A percentile compares a stretch with the other conserved stretches of the same genome.
These are phyloP conservation scores for Hesperophylax magnus DNA, from an alignment of 1,140 invertebrate genomes.

Conservation along the genomic window DNA sequence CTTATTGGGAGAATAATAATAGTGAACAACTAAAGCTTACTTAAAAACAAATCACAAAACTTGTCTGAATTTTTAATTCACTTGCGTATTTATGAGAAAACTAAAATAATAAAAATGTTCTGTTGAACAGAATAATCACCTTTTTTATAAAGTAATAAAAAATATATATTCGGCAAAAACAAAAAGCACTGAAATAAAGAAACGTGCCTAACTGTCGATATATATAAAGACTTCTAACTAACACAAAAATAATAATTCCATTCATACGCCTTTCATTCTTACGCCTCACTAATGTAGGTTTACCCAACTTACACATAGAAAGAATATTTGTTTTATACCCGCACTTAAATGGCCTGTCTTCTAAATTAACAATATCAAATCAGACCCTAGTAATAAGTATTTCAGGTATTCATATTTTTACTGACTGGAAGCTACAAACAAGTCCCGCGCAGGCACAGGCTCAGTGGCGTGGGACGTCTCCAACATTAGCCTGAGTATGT, in stretches of 20 bases:
- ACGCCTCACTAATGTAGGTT: conserved; percentile 26
- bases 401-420: conserved; percentile 24
- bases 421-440: conserved; percentile 17
- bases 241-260: conserved; percentile 31
- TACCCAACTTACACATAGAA: conserved; percentile 11
- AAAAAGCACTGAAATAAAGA: conserved; percentile 39
- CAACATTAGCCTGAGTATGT: too few species aligned
- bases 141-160: conserved; percentile 47
- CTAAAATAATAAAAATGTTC: conserved; percentile 56
- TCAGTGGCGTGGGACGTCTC: too few species aligned
- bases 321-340: conserved; percentile 25
- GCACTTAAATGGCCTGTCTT: conserved; percentile 38
- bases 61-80: conserved; percentile 59
- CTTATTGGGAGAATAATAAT: conserved; percentile 52
- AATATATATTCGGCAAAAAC: conserved; percentile 28
- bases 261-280: conserved; percentile 28
- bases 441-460: neutral
- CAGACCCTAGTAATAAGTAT: conserved; percentile 41
- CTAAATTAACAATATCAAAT: conserved; percentile 42
- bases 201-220: conserved; percentile 29
- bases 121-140: conserved; percentile 57
- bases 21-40: conserved; percentile 48
- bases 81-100: conserved; percentile 44
- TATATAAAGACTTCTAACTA: conserved; percentile 44
- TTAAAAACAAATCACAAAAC: conserved; percentile 58